Evolutionary conservation across 2,797 vertebrate genomes (phyloP).

Genomic region (Argyrosomus regius): DNA sequence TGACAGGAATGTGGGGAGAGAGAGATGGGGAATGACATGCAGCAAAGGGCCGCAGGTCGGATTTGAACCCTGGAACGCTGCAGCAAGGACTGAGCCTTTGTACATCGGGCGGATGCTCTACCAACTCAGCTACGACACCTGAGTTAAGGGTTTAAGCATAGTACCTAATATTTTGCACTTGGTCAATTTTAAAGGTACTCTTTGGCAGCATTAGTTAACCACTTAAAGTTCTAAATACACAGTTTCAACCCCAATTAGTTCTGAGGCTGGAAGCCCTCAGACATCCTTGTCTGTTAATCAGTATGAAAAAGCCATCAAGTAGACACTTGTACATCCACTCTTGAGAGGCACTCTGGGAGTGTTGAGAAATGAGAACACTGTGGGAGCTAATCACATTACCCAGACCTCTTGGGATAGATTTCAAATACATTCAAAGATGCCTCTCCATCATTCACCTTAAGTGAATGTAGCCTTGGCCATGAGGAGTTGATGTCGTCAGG

Average conservation of each 20-base stretch:
- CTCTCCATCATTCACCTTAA: no score
- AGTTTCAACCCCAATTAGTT: neutral
- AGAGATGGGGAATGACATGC: no score
- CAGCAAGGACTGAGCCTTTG: no score
- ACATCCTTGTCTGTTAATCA: slow-evolving; percentile 23
- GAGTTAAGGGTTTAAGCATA: neutral
- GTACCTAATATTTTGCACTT: neutral
- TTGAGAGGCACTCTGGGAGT: slow-evolving; percentile 9
- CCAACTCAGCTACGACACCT: no score
- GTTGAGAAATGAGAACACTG: slow-evolving; percentile 41
- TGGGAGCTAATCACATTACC: slow-evolving; percentile 50
- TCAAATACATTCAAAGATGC: no score
- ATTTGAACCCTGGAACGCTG: no score
- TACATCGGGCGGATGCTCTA: no score
- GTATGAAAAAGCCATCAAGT: slow-evolving; percentile 44
- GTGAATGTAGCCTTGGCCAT: no score
- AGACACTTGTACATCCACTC: slow-evolving; percentile 36
- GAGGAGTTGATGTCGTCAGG: no score
- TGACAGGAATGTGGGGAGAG: no score
- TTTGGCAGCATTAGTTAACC: neutral
- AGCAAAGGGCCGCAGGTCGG: no score
- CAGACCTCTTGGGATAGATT: slow-evolving; percentile 13
- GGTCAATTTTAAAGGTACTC: neutral
- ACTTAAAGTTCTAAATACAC: neutral
- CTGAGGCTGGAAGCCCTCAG: neutral